Base-by-base conservation (phyloP, 2,888 invertebrate species). In the Antheraea yamamai region DNA sequence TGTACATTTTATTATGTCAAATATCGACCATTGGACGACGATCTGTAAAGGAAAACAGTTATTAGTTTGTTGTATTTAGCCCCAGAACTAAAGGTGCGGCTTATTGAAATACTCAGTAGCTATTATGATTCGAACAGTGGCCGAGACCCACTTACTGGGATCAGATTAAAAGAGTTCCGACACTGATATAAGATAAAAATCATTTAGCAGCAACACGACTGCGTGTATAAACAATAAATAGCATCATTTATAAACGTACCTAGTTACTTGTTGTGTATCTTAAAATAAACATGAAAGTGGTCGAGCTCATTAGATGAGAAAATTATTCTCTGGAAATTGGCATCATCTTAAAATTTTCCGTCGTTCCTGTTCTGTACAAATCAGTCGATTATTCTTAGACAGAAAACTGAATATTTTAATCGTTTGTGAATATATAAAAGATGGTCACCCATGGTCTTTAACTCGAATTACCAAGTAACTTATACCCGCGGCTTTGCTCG, bases 111-210 rank as follows among this genome's bases (percentile, higher is more conserved):
- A 68, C 66, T 30, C 30, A 4, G 66, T 68, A 68, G 12, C 18
- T 39, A 39, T 39, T 39, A 39, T 39, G 39, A 70, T 20, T 70
- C 39, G 39, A 70, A 68, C 30, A 35, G 35, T 39, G 70, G 39
- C 70, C 70, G 70, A 70, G 70, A 70, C 70, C 70, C 39, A 70
- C 20, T 39, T 70, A 70, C 70, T 23, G n/a, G 64, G 70, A 70
- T 70, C 70, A 70, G 70, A 70, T 70, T 70, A 70, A 70, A 70
- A 39, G 39, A 39, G 70, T 70, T 70, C 70, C 70, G 70, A 70
- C 70, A 70, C 39, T 70, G 35, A 70, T 70, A 70, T 70, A 39
- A 39, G 70, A 70, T 70, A 39, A 70, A 39, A 70, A 70, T 70
- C 70, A 70, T n/a, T 70, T 70, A 39, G 70, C 70, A 70, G 39